A percentile compares a stretch with the other conserved stretches of the same genome.
Evolutionary conservation across 2,888 invertebrate species (phyloP).

Genomic region (Troglohyphantes excavatus): DNA sequence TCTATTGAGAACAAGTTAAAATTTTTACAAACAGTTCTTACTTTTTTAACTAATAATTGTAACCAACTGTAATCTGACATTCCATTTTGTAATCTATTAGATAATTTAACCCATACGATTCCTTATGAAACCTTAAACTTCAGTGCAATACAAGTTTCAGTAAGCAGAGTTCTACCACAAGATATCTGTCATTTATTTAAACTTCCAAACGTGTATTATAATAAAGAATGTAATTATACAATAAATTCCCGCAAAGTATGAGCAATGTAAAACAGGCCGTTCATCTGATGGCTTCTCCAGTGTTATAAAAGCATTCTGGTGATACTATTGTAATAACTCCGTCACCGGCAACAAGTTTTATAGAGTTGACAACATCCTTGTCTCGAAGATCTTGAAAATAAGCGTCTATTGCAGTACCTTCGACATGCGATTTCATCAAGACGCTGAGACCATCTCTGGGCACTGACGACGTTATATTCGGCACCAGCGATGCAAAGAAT

Average conservation of each 20-base stretch:
- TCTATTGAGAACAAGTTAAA: too few species aligned
- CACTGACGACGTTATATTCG: not conserved
- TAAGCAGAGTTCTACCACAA: too few species aligned
- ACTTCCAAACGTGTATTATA: not conserved
- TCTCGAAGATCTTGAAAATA: constrained; percentile 39
- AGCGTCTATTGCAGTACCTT: constrained; percentile 5
- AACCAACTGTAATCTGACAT: too few species aligned
- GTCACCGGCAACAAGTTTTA: constrained; percentile 37
- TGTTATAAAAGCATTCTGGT: not conserved
- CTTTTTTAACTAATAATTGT: too few species aligned
- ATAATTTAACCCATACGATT: too few species aligned
- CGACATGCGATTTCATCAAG: constrained; percentile 15
- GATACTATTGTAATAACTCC: not conserved
- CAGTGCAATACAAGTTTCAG: too few species aligned
- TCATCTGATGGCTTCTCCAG: not conserved
- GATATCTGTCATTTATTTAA: not conserved
- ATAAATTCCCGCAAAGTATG: not conserved
- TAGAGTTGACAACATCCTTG: constrained; percentile 57
- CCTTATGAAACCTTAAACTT: too few species aligned
- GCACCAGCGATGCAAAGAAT: constrained; percentile 23
- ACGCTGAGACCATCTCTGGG: constrained; percentile 29
- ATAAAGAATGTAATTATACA: not conserved
- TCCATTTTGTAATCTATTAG: too few species aligned
- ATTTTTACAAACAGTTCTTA: too few species aligned
- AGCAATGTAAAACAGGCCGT: not conserved